phyloP scores from a whole-genome alignment of 2,113 vertebrate genomes.

The Prunella fulvescens region DNA sequence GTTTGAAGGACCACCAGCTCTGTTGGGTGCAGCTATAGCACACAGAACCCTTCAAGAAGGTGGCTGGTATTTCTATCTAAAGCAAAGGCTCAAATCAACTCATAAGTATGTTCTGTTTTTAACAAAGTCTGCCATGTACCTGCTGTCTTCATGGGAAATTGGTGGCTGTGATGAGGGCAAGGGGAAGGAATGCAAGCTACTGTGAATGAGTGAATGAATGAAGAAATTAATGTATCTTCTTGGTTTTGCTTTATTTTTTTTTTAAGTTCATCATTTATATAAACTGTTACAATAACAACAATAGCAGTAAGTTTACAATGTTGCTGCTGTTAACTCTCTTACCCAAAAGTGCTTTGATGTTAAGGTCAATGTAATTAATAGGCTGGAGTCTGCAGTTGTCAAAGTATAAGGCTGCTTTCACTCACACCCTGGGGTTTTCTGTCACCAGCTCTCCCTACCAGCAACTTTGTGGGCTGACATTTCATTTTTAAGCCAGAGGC shows the following conservation, averaged over 20 bases:
- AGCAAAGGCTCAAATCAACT: neutral
- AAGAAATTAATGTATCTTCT: neutral
- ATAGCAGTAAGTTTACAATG: neutral
- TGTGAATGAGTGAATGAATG: neutral
- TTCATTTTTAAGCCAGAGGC: slow-evolving; percentile 5
- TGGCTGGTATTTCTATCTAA: neutral
- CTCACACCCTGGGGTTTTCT: slow-evolving; percentile 7
- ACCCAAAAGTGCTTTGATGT: neutral
- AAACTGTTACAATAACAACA: neutral
- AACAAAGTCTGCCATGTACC: neutral
- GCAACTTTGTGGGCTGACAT: neutral
- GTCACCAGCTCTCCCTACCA: slow-evolving; percentile 22
- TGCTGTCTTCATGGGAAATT: neutral
- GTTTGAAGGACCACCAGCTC: neutral
- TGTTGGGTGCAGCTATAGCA: neutral
- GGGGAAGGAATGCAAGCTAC: neutral
- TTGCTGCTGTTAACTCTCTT: neutral
- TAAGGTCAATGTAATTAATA: slow-evolving; percentile 45
- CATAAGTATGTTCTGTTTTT: neutral
- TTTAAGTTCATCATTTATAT: neutral
- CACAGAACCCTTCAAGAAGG: neutral
- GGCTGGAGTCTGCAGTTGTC: neutral
- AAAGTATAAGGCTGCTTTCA: slow-evolving; percentile 16
- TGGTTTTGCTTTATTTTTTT: neutral
- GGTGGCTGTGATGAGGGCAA: neutral